These are phyloP conservation scores for Muraenolepis orangiensis DNA, from an alignment of 2,797 vertebrate species.

Conservation along the genomic window DNA sequence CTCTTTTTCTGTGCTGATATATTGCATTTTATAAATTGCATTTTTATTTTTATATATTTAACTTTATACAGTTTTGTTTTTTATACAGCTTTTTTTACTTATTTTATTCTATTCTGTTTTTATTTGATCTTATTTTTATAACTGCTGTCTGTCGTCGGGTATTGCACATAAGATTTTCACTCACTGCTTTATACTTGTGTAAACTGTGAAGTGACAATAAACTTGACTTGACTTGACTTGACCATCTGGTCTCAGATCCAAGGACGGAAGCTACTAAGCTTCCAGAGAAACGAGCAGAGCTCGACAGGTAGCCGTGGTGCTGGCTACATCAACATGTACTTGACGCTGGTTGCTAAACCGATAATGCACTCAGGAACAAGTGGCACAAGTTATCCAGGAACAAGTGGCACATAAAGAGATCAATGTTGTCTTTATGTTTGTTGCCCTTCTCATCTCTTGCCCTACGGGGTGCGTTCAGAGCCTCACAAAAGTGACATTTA, in stretches of 20 bases:
- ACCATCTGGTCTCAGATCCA: not conserved
- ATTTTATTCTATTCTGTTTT: no score
- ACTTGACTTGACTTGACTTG: no score
- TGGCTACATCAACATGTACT: not conserved
- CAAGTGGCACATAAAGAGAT: not conserved
- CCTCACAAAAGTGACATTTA: not conserved
- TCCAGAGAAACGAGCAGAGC: not conserved
- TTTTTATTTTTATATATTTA: no score
- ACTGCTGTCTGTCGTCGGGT: no score
- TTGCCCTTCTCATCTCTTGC: not conserved
- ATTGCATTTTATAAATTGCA: no score
- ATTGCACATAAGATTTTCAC: no score
- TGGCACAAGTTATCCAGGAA: not conserved
- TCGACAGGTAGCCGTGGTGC: not conserved
- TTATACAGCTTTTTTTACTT: no score
- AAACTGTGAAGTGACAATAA: no score
- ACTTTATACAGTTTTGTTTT: no score
- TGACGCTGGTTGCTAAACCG: not conserved
- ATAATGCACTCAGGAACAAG: not conserved
- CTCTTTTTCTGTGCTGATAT: no score
- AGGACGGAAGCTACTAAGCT: not conserved
- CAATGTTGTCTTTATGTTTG: not conserved
- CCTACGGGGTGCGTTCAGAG: not conserved
- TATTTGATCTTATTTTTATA: no score
- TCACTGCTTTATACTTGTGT: no score